A percentile compares a stretch with the other conserved stretches of the same genome.
Evolutionary conservation across 2,888 invertebrate species (phyloP).

Genomic region (Sclerodermus sp.): DNA sequence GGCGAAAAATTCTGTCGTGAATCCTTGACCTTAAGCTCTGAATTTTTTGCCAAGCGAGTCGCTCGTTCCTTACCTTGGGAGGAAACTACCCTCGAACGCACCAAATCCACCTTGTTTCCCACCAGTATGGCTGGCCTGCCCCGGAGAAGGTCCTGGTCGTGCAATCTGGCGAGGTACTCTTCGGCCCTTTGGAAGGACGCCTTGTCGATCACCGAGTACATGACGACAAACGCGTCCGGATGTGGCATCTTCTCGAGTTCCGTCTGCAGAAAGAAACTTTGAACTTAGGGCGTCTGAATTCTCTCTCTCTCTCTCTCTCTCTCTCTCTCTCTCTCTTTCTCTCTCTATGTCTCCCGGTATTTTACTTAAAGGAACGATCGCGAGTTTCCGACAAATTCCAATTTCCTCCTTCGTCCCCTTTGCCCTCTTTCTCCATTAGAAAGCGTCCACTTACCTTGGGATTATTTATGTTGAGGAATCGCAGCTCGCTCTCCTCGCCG

Average conservation of each 20-base stretch:
- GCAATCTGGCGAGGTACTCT: slow-evolving; percentile 74
- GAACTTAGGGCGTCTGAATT: no score
- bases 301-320: no score
- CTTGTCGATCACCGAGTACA: slow-evolving; percentile 91
- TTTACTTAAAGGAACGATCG: no score
- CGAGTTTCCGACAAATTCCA: no score
- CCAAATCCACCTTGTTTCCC: slow-evolving; percentile 92
- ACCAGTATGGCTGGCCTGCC: slow-evolving; percentile 82
- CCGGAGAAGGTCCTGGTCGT: slow-evolving; percentile 77
- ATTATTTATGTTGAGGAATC: slow-evolving; percentile 76
- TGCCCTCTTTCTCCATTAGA: no score
- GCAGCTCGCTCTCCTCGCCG: slow-evolving; percentile 89
- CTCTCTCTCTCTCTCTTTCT: no score
- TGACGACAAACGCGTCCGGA: slow-evolving; percentile 83
- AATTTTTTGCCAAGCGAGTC: no score
- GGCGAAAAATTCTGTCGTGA: slow-evolving; percentile 26
- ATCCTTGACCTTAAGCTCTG: not conserved
- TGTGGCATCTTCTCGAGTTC: slow-evolving; percentile 72
- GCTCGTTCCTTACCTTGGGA: slow-evolving; percentile 79
- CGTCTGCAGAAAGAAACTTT: slow-evolving; percentile 63
- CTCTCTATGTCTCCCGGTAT: not conserved
- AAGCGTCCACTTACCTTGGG: slow-evolving; percentile 68
- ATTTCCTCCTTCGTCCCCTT: no score
- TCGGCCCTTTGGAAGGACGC: slow-evolving; percentile 84
- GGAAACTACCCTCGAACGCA: slow-evolving; percentile 83